Evolutionary conservation across 2,113 vertebrate species (phyloP).

Genomic region (Trachemys scripta): DNA sequence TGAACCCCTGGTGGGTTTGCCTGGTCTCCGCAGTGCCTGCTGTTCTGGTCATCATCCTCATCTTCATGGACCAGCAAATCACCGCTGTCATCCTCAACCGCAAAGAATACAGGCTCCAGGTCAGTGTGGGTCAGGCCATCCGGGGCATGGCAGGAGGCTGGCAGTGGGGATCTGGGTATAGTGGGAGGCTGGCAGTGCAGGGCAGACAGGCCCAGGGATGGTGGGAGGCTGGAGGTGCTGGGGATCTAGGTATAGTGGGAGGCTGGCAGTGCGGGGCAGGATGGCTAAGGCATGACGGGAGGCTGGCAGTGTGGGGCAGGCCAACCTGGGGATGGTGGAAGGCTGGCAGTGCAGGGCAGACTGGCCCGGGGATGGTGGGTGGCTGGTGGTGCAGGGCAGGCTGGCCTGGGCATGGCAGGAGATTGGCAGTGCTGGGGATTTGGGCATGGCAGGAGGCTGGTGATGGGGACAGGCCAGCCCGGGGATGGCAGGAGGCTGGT

Average conservation of each 20-base stretch:
- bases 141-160: not conserved
- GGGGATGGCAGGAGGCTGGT: too few species aligned
- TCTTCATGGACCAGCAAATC: slow-evolving; percentile 90
- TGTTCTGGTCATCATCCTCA: slow-evolving; percentile 83
- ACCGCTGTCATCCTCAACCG: slow-evolving; percentile 86
- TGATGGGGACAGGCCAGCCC: too few species aligned
- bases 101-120: slow-evolving; percentile 81
- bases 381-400: not conserved
- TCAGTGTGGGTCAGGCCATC: slow-evolving; percentile 36
- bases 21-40: slow-evolving; percentile 75
- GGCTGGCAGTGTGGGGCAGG: not conserved
- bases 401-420: too few species aligned
- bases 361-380: fast-evolving
- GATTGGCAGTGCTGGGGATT: too few species aligned
- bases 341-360: not conserved
- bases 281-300: too few species aligned
- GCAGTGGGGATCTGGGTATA: not conserved
- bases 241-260: too few species aligned
- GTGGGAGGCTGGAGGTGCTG: not conserved
- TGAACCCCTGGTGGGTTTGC: slow-evolving; percentile 85
- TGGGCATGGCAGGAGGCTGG: too few species aligned
- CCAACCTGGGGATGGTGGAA: too few species aligned
- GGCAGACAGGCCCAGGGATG: too few species aligned
- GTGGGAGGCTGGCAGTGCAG: too few species aligned
- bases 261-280: not conserved